Evolutionary conservation across 2,797 vertebrate genomes (phyloP), one percentile per base, ranked within the genome.

Genomic region (Ara ararauna): DNA sequence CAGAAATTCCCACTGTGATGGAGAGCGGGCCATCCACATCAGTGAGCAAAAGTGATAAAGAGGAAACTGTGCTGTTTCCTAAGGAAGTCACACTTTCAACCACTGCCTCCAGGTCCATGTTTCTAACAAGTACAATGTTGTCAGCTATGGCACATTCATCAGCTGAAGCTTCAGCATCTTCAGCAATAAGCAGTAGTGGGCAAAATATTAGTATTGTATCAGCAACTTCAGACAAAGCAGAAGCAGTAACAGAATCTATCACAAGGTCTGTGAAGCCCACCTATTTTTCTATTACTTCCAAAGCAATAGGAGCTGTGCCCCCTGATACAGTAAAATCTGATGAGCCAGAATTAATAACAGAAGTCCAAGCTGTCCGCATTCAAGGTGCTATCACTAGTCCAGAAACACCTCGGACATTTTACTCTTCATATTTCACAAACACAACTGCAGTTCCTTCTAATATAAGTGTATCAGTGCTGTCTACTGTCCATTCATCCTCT

Each of bases 71-170:
- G 9, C 23, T 85, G 13, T 62, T 96, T 34, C 89, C 78, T 42
- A 90, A 96, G 85, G 94, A 89, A 85, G 96, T 90, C 68, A 93
- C 81, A 9, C 84, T 90, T 94, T 93, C 78, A 93, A 89, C 76
- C 51, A 61, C 77, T 11, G 5, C 71, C 45, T 89, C 76, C 32
- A 81, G 88, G 56, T 93, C 95, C n/a, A 23, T 26, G 3, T 45
- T 65, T 58, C 16, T 42, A 20, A n/a, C 51, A 54, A 93, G 94
- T 61, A 77, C 65, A 9, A 38, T 36, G 13, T 40, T 97, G 3
- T 40, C 90, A 0, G 9, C 61, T 29, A 20, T n/a, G 24, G 27
- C 61, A 40, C 83, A 0, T 45, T 76, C 78, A 20, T 58, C 79
- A 30, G 29, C 47, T 48, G 23, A 96, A 70, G 72, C 87, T 86